Conservation (phyloP, 1,140 invertebrate species). For the Hetaerina americana region DNA sequence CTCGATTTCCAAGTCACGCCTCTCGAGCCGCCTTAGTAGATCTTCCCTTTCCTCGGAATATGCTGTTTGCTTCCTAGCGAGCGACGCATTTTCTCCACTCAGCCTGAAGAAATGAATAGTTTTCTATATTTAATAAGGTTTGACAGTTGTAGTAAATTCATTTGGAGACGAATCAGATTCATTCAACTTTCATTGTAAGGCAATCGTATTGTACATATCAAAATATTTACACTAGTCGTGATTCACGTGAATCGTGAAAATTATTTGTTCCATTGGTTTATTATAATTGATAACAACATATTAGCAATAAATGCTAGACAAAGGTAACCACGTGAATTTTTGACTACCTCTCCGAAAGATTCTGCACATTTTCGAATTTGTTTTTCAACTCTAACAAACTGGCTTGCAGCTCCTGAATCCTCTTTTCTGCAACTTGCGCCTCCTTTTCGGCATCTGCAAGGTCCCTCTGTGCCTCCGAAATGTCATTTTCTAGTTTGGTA, state of each 20-base stretch:
- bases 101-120: conserved; percentile 30
- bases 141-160: too few species aligned
- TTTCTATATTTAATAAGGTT: too few species aligned
- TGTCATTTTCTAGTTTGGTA: conserved; percentile 28
- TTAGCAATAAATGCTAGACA: too few species aligned
- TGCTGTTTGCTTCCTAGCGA: conserved; percentile 43
- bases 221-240: too few species aligned
- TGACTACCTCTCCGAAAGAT: conserved; percentile 35
- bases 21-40: conserved; percentile 49
- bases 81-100: conserved; percentile 37
- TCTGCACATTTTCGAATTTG: conserved; percentile 47
- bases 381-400: conserved; percentile 43
- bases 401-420: conserved; percentile 44
- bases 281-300: too few species aligned
- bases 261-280: too few species aligned
- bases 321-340: too few species aligned
- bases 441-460: conserved; percentile 41
- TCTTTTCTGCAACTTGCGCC: conserved; percentile 45
- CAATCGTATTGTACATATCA: too few species aligned
- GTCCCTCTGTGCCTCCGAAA: conserved; percentile 29
- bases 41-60: conserved; percentile 57
- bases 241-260: too few species aligned
- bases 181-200: too few species aligned
- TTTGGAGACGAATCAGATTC: too few species aligned
- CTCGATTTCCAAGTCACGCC: conserved; percentile 53